Base-by-base conservation (phyloP, 2,888 invertebrate species). In the Lagria hirta region DNA sequence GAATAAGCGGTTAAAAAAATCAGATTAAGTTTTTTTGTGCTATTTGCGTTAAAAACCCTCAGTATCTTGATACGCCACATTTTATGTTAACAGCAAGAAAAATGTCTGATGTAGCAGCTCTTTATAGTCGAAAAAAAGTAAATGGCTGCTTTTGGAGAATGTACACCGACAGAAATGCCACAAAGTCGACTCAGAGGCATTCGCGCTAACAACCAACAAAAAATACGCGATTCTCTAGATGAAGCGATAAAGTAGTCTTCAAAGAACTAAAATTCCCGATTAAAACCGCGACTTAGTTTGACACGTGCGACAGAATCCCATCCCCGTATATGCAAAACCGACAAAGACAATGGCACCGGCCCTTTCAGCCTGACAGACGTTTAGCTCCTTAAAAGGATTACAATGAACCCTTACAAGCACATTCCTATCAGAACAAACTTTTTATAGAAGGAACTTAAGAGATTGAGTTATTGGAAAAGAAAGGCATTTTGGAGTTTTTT, bases 71-170 rank as follows among this genome's bases (percentile, higher is more conserved):
- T n/a, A n/a, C n/a, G n/a, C n/a, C n/a, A n/a, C n/a, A n/a, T n/a
- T 55, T 56, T 55, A 54, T 54, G 56, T 56, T 49, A 30, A 43
- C 34, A 32, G 51, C 30, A 54, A 57, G 54, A 57, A 52, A 52
- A 57, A 57, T 57, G 52, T 51, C 52, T 43, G 30, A 49, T 52
- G 54, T 51, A 47, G 48, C 51, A 49, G 51, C 49, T 54, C 55
- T 57, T 57, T 57, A 57, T 54, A 54, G 56, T 51, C 52, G 55
- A 56, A 57, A 55, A 54, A 50, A 52, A 54, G 54, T 52, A 51
- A 51, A 52, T 55, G 54, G 51, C 37, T 54, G 57, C 53, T 46
- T 49, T 50, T 46, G 38, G 54, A 52, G 45, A 52, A 54, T 37
- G 49, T 51, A 54, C 50, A 48, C 45, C 51, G 54, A 53, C 53